phyloP scores from a whole-genome alignment of 92 coral and sea anemone genomes.

The Muricea muricata region DNA sequence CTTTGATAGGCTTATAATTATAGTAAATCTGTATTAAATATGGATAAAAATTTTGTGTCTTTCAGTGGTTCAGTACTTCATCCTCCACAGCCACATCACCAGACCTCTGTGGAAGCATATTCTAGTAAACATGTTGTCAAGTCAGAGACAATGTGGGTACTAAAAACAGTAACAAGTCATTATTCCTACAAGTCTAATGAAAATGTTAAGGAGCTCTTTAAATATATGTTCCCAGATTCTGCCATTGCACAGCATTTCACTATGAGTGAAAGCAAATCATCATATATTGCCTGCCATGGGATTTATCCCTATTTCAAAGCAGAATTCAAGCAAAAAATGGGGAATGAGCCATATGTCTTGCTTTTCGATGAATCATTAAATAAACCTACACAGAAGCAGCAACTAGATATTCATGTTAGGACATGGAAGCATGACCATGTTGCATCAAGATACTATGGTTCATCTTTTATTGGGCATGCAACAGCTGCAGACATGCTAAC shows the following conservation, averaged over 20 bases:
- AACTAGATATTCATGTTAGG: conserved; percentile 64
- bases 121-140: background rate
- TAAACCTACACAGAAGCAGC: conserved; percentile 57
- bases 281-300: conserved; percentile 64
- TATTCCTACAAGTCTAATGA: conserved; percentile 58
- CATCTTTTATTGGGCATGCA: conserved; percentile 66
- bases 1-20: too few relatives aligned
- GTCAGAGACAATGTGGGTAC: conserved; percentile 49
- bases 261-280: conserved; percentile 61
- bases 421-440: conserved; percentile 60
- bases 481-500: conserved; percentile 12
- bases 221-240: conserved; percentile 62
- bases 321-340: background rate
- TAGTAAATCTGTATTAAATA: too few relatives aligned
- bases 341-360: conserved; percentile 35
- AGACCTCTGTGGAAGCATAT: background rate
- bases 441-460: conserved; percentile 56
- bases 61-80: too few relatives aligned
- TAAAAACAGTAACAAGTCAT: conserved; percentile 59
- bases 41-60: too few relatives aligned
- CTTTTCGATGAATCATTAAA: conserved; percentile 60
- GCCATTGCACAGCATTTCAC: conserved; percentile 55
- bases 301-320: conserved; percentile 56
- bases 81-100: too few relatives aligned
- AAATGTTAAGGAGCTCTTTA: conserved; percentile 38